Evolutionary conservation across 2,888 invertebrate genomes (phyloP), one percentile per base, ranked within the genome.

Genomic region (Sphaerophoria taeniata): DNA sequence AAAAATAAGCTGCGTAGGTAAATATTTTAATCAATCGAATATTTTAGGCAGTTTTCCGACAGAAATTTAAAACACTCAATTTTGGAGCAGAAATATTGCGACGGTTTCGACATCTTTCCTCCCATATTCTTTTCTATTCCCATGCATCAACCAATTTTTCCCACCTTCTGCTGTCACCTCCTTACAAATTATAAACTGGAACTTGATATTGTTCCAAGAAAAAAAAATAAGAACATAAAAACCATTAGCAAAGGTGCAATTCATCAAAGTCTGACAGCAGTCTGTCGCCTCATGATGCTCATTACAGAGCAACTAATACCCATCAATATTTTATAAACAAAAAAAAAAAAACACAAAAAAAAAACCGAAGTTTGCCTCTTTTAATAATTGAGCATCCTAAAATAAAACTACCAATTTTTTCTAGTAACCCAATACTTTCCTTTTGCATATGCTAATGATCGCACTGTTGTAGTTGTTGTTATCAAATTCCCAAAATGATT

Each of bases 361-460:
- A 39, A 39, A 43, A 12, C 36, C 63, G 61, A 71, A 36, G 16
- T 60, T 45, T 47, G 31, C n/a, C 9, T 47, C 34, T 51, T 14
- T 43, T 7, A 43, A 39, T 69, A 73, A 36, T 45, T 60, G 24
- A 11, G n/a, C 7, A 1, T 34, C 31, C 14, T 45, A 16, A 58
- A 24, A 33, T 73, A 58, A 55, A 56, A 60, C 33, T 55, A 36
- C n/a, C 60, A 14, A 12, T 60, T 58, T 78, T 71, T 67, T 72
- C 84, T 84, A 84, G 84, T 75, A 84, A 84, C 69, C 55, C 72
- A 79, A 84, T 61, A 79, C 77, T 33, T 55, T n/a, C n/a, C 6
- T 67, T 45, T 55, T 56, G 72, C 84, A 84, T 84, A 84, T 84
- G 84, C 84, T 84, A 84, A 84, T 84, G 79, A 84, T 84, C 74